Base-by-base conservation (phyloP, 2,888 invertebrate genomes). In the Pardosa pseudoannulata region DNA sequence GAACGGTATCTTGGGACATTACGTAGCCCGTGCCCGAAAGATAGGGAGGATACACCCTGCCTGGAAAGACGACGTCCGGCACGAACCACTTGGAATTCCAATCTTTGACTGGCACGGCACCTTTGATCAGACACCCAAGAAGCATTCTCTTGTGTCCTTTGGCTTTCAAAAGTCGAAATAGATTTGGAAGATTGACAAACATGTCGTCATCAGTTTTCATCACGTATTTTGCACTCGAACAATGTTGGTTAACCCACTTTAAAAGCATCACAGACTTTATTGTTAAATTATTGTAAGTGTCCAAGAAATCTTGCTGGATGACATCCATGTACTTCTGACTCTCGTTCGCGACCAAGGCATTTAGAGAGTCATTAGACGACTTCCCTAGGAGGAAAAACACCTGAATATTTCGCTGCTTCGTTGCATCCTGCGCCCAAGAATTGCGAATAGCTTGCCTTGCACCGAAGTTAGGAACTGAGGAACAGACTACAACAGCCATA, bases 201-300 rank as follows among this genome's bases (percentile, higher is more conserved):
- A 89, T 88, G 46, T 89, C 89, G 27, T 89, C 89, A 46, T 89
- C 89, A 11, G 81, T 88, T 41, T 89, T 89, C 83, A 89, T 87
- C 67, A 89, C 65, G 31, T 75, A 88, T 9, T 68, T 46, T 9
- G 85, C 81, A 11, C 32, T 46, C 5, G 27, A 50, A 41, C 88
- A 89, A 39, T 71, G 56, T 11, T 75, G 46, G 11, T 93, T 94
- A 28, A 95, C 94, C 95, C 96, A 95, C 91, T 96, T 96, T 81
- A 97, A 91, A 93, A 96, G 94, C 94, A 96, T 95, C 13, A 96
- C 94, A 67, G 96, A 95, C 91, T 97, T 97, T 31, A 97, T 90
- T 0, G 96, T 97, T 89, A 96, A 93, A 93, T 97, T 97, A 91
- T 96, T 95, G 91, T 97, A 96, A 0, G 95, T 94, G 91, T 97